Base-by-base conservation (phyloP, 2,797 vertebrate species). In the Poeciliopsis gracilis region DNA sequence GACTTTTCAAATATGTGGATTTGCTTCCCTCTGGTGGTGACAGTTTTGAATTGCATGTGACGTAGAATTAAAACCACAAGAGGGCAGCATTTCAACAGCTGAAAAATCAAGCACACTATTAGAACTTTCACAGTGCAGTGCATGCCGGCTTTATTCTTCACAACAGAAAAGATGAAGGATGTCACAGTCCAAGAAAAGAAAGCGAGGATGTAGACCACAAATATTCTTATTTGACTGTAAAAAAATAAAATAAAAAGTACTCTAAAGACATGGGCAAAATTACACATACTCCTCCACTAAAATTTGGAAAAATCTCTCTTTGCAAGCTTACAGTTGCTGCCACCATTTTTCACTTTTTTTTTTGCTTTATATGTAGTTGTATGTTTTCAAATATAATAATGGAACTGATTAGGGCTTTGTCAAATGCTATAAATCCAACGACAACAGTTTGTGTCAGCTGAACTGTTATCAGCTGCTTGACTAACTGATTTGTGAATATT, bases 1-100 rank as follows among this genome's bases (percentile, higher is more conserved):
- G 20, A 33, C 6, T 16, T 47, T 72, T 78, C 3, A 43, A 46
- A 75, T 11, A 36, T 15, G 15, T 18, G 25, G 11, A 36, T 79
- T 51, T 83, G 74, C 77, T 61, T 47, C 82, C 70, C 70, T 77
- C 77, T 10, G 69, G 51, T 74, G 77, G 74, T 38, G n/a, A 51
- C 10, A 2, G 25, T 43, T 11, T 5, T 18, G 51, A 72, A 47
- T 57, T 76, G 38, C 73, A 72, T 13, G 47, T 11, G 20, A 46
- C 4, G n/a, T 18, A n/a, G 33, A 63, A 59, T 72, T 20, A 45
- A 25, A 20, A 71, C n/a, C 47, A 55, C 63, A 57, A 0, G 47
- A 77, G 4, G 66, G 38, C 23, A n/a, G 25, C 66, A 41, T 15
- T 41, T 69, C 12, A n/a, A n/a, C 36, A 67, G 20, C 36, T 41